Evolutionary conservation across 2,113 vertebrate species (phyloP).

Genomic region (Tyto alba): DNA sequence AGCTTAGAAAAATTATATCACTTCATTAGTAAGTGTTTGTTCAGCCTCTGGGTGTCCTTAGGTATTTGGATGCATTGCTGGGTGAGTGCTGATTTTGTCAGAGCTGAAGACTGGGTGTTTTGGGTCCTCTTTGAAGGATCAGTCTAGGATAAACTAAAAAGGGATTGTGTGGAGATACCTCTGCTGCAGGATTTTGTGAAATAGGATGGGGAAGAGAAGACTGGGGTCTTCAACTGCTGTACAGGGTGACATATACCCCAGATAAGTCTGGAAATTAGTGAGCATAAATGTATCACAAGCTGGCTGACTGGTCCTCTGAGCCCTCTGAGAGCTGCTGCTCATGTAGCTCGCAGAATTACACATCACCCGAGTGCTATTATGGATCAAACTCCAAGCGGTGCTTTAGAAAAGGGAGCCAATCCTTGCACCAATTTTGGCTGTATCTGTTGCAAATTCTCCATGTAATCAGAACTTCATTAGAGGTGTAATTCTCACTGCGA

Average conservation of each 20-base stretch:
- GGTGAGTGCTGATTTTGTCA: neutral
- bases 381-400: neutral
- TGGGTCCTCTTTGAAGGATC: neutral
- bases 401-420: neutral
- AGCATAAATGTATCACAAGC: neutral
- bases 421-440: neutral
- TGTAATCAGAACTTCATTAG: conserved; percentile 20
- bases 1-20: conserved; percentile 57
- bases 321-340: neutral
- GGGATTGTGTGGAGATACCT: neutral
- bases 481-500: conserved; percentile 20
- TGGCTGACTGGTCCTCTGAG: neutral
- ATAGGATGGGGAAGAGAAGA: neutral
- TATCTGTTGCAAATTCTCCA: neutral
- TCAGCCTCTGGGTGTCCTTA: conserved; percentile 2
- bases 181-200: neutral
- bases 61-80: neutral
- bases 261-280: neutral
- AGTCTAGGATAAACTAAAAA: neutral
- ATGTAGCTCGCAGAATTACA: neutral
- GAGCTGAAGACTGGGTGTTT: neutral
- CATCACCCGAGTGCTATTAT: neutral
- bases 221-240: neutral
- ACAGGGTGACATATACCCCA: neutral
- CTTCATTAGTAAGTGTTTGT: conserved; percentile 32